A percentile compares a stretch with the other conserved stretches of the same genome.
Conservation (phyloP, 2,113 vertebrate species). For the Fulica atra region DNA sequence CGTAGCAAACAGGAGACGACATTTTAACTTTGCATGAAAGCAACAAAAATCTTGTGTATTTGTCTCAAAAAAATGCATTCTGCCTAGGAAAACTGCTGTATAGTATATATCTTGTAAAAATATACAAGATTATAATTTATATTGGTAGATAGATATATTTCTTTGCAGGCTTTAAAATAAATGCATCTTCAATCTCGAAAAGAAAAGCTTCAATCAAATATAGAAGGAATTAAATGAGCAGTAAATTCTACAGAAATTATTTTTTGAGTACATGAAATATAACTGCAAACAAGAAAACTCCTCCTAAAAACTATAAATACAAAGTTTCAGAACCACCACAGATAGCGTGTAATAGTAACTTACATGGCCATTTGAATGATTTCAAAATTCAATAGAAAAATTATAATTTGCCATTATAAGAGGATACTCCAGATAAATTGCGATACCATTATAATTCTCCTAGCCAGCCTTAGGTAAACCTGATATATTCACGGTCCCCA, state of each 20-base stretch:
- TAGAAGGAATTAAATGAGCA: background rate
- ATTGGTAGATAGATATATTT: background rate
- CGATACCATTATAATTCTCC: background rate
- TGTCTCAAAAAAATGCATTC: slow-evolving; percentile 2
- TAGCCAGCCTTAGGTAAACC: background rate
- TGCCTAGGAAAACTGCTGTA: background rate
- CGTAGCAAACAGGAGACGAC: background rate
- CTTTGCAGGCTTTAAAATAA: background rate
- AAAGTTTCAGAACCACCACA: background rate
- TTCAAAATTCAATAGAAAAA: background rate
- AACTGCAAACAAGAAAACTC: background rate
- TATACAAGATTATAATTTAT: background rate
- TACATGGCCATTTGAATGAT: background rate
- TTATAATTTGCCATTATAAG: background rate
- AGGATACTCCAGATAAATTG: background rate
- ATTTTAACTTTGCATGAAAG: background rate
- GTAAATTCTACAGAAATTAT: background rate
- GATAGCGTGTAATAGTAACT: background rate
- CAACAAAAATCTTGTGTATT: background rate
- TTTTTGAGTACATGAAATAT: background rate
- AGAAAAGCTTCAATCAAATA: background rate
- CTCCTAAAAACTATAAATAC: background rate
- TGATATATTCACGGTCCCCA: background rate
- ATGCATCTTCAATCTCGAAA: background rate
- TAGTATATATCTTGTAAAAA: background rate